A percentile compares a stretch with the other conserved stretches of the same genome.
These are phyloP conservation scores for Ephialtes manifestator DNA, from an alignment of 2,888 invertebrate genomes.

Conservation along the genomic window DNA sequence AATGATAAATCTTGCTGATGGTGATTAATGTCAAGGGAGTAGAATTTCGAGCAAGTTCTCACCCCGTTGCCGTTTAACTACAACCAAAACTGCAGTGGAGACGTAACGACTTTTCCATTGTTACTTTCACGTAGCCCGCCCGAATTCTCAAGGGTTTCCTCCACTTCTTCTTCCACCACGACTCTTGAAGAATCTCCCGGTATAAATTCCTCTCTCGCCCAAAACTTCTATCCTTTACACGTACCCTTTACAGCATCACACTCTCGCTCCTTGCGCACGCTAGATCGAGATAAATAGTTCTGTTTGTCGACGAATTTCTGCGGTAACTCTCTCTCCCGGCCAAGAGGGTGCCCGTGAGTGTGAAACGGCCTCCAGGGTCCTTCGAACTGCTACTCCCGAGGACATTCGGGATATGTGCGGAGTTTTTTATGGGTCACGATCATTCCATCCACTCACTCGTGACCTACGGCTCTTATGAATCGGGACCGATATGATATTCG, in stretches of 20 bases:
- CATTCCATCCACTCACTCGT: slow-evolving; percentile 1
- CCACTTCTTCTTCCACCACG: slow-evolving; percentile 3
- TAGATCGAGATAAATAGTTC: slow-evolving; percentile 82
- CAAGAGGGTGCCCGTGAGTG: slow-evolving; percentile 23
- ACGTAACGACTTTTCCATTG: slow-evolving; percentile 50
- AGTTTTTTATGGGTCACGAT: slow-evolving; percentile 29
- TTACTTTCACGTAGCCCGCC: slow-evolving; percentile 9
- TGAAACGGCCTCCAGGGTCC: not conserved
- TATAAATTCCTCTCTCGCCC: slow-evolving; percentile 58
- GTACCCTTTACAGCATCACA: slow-evolving; percentile 49
- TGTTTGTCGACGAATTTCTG: slow-evolving; percentile 77
- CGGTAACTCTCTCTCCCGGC: slow-evolving; percentile 42
- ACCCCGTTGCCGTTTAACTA: slow-evolving; percentile 21
- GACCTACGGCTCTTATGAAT: not conserved
- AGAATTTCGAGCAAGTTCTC: slow-evolving; percentile 44
- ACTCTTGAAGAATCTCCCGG: slow-evolving; percentile 43
- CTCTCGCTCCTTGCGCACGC: slow-evolving; percentile 40
- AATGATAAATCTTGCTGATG: slow-evolving; percentile 7
- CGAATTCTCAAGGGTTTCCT: slow-evolving; percentile 33
- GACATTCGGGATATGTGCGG: not conserved
- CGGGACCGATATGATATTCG: not conserved
- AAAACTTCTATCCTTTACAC: slow-evolving; percentile 54
- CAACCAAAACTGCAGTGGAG: slow-evolving; percentile 26
- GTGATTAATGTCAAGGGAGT: slow-evolving; percentile 33
- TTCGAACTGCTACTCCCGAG: not conserved